Percentiles rank a stretch among this genome's conserved stretches.
Conservation (phyloP, 2,797 vertebrate genomes). For the Melanotaenia maccullochi region DNA sequence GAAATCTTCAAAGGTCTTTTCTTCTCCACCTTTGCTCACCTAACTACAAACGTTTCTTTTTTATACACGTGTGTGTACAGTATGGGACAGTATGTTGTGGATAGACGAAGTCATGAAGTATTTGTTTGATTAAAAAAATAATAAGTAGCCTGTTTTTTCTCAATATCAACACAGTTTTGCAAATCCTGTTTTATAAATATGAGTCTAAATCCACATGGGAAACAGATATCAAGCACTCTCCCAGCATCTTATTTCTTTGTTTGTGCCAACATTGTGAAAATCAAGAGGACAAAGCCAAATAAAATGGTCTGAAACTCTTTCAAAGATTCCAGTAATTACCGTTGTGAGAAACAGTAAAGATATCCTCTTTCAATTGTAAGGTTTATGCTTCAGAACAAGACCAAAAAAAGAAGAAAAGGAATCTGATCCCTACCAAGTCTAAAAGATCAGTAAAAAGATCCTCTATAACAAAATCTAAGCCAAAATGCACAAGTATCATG, state of each 20-base stretch:
- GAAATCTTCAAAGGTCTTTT: conserved; percentile 18
- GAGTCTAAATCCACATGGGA: conserved; percentile 5
- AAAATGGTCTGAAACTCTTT: too few species aligned
- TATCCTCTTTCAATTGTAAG: too few species aligned
- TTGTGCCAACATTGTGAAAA: not conserved
- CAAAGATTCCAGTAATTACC: too few species aligned
- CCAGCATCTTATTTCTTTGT: not conserved
- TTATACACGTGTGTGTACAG: not conserved
- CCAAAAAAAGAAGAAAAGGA: too few species aligned
- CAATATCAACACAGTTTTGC: not conserved
- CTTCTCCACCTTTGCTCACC: not conserved
- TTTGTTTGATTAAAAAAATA: not conserved
- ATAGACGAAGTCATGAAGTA: not conserved
- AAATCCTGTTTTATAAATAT: conserved; percentile 1
- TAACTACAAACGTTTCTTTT: not conserved
- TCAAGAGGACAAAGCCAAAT: not conserved
- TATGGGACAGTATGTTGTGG: not conserved
- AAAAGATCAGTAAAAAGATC: too few species aligned
- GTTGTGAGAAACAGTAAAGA: too few species aligned
- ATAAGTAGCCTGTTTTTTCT: not conserved
- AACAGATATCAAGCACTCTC: not conserved
- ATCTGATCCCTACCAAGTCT: too few species aligned
- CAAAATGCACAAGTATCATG: too few species aligned
- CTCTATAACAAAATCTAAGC: too few species aligned
- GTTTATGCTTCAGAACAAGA: too few species aligned